phyloP scores from a whole-genome alignment of 2,113 vertebrate genomes.

The Piliocolobus tephrosceles region DNA sequence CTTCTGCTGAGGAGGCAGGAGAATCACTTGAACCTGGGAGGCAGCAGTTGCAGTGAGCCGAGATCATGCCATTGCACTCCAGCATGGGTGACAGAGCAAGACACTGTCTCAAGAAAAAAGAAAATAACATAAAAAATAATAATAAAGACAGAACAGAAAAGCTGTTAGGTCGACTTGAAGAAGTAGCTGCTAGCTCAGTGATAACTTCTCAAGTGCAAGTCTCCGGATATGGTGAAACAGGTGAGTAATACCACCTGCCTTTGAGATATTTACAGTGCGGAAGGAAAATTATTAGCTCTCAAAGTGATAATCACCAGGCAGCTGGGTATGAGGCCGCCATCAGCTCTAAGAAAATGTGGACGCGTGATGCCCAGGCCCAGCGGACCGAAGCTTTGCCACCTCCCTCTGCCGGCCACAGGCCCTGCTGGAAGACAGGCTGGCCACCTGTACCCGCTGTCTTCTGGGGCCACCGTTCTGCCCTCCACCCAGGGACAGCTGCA shows the following conservation, averaged over 20 bases:
- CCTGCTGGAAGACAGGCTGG: not conserved
- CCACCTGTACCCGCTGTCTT: not conserved
- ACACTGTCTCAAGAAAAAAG: too few species aligned
- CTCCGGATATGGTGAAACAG: not conserved
- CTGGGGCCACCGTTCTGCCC: fast-evolving
- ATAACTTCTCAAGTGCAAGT: not conserved
- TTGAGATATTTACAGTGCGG: not conserved
- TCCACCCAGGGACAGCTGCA: not conserved
- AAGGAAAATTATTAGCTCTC: not conserved
- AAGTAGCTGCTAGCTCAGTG: not conserved
- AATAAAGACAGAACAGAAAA: not conserved
- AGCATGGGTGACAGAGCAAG: too few species aligned
- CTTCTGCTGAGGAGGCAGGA: too few species aligned
- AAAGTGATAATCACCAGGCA: not conserved
- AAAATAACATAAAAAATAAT: too few species aligned
- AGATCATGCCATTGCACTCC: too few species aligned
- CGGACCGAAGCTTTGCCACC: not conserved
- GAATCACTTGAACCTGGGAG: too few species aligned
- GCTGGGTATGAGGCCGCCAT: not conserved
- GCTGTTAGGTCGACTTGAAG: fast-evolving
- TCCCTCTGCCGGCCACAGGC: fast-evolving
- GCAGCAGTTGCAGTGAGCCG: too few species aligned
- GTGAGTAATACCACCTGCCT: not conserved
- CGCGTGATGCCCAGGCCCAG: fast-evolving
- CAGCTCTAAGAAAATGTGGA: not conserved